phyloP scores from a whole-genome alignment of 2,113 vertebrate species.

The Gasterosteus nipponicus region DNA sequence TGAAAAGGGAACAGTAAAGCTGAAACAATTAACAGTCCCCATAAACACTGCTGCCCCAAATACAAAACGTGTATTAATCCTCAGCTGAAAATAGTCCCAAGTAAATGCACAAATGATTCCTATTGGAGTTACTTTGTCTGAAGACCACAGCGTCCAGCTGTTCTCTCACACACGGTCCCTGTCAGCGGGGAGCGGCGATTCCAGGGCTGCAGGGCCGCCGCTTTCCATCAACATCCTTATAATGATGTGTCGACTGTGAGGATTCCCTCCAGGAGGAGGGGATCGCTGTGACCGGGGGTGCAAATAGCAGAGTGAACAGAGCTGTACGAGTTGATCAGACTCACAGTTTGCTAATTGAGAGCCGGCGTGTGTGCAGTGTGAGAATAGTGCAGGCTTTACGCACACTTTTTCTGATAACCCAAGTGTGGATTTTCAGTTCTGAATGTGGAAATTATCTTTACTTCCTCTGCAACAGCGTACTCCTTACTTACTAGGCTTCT shows the following conservation, averaged over 20 bases:
- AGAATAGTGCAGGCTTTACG: not conserved
- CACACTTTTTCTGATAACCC: not conserved
- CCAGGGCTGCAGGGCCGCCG: conserved; percentile 37
- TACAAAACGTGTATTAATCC: too few relatives aligned
- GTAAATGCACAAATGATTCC: too few relatives aligned
- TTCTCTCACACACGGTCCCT: conserved; percentile 26
- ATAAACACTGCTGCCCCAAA: too few relatives aligned
- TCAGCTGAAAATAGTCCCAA: too few relatives aligned
- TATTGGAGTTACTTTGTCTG: not conserved
- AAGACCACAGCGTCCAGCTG: too few relatives aligned
- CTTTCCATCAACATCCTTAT: conserved; percentile 58
- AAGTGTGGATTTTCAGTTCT: not conserved
- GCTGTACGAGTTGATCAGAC: conserved; percentile 29
- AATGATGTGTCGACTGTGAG: conserved; percentile 47
- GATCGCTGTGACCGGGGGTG: not conserved
- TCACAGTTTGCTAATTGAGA: conserved; percentile 28
- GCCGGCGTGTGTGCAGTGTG: not conserved
- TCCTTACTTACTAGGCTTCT: not conserved
- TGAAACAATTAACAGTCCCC: not conserved
- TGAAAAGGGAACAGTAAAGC: not conserved
- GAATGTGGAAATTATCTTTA: not conserved
- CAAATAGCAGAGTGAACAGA: conserved; percentile 10
- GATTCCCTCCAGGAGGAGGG: conserved; percentile 20
- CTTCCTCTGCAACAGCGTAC: not conserved
- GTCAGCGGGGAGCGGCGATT: conserved; percentile 34